A percentile compares a stretch with the other conserved stretches of the same genome.
Evolutionary conservation across 2,797 vertebrate genomes (phyloP).

Genomic region (Hoplostethus mediterraneus): DNA sequence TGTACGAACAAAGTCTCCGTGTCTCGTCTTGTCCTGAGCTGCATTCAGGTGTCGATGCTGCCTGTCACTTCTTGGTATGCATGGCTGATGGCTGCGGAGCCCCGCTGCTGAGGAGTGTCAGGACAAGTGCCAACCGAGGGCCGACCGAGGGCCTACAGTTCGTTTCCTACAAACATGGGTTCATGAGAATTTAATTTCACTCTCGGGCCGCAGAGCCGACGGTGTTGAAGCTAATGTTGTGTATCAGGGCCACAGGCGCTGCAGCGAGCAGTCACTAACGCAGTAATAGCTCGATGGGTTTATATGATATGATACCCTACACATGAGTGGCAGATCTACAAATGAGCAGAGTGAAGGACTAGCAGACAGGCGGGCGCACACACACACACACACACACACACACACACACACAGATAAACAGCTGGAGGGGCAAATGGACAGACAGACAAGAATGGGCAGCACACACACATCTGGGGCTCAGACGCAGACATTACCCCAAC

Average conservation of each 20-base stretch:
- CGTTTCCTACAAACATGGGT: background rate
- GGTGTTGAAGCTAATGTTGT: background rate
- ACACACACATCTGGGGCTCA: constrained; percentile 68
- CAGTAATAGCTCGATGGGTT: constrained; percentile 15
- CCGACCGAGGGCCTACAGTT: background rate
- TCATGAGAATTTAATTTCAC: background rate
- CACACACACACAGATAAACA: constrained; percentile 26
- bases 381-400: constrained; percentile 22
- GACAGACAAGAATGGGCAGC: constrained; percentile 20
- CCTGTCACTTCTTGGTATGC: constrained; percentile 46
- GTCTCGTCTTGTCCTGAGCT: constrained; percentile 65
- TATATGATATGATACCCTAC: constrained; percentile 23
- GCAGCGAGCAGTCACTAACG: background rate
- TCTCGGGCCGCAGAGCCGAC: too few species aligned
- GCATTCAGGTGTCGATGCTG: constrained; percentile 58
- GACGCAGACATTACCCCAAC: constrained; percentile 50
- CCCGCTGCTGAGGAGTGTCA: constrained; percentile 1
- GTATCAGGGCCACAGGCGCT: background rate
- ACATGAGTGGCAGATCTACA: constrained; percentile 32
- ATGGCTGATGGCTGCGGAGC: background rate
- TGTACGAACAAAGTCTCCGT: constrained; percentile 40
- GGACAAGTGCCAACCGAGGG: constrained; percentile 6
- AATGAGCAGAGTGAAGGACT: constrained; percentile 1
- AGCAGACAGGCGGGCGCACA: constrained; percentile 26
- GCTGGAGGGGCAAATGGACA: constrained; percentile 32